Conservation (phyloP, 1,140 invertebrate genomes). For the Latrodectus geometricus region DNA sequence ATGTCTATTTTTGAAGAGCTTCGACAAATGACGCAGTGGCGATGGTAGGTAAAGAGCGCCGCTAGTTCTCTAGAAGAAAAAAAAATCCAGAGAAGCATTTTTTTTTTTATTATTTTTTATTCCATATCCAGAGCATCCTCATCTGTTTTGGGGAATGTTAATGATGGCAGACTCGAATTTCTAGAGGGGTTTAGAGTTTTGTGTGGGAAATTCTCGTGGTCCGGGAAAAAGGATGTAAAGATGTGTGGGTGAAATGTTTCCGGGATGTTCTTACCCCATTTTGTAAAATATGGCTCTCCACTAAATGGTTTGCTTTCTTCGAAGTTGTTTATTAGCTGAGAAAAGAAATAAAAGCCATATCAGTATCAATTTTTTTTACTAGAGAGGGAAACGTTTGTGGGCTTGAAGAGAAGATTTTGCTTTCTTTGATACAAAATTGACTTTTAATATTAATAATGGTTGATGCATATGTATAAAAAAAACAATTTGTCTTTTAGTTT, state of each 20-base stretch:
- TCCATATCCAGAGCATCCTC: background rate
- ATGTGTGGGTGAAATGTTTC: background rate
- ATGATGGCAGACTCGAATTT: constrained; percentile 12
- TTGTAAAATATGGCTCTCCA: too few relatives aligned
- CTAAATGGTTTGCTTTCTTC: too few relatives aligned
- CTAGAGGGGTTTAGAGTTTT: background rate
- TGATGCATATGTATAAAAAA: too few relatives aligned
- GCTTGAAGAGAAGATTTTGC: too few relatives aligned
- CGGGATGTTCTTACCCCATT: too few relatives aligned
- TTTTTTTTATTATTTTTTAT: background rate
- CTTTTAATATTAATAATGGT: too few relatives aligned
- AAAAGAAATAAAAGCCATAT: too few relatives aligned
- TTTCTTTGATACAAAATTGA: too few relatives aligned
- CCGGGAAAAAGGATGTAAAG: background rate
- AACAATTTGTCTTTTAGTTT: too few relatives aligned
- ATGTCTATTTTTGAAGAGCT: constrained; percentile 35
- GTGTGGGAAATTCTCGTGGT: background rate
- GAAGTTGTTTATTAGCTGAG: too few relatives aligned
- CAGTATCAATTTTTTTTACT: too few relatives aligned
- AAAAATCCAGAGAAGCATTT: background rate
- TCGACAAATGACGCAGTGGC: constrained; percentile 15
- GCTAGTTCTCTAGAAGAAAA: background rate
- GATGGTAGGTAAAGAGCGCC: constrained; percentile 4
- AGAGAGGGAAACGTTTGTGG: too few relatives aligned
- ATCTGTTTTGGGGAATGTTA: constrained; percentile 22